These are phyloP conservation scores for Indicator indicator DNA, from an alignment of 2,113 vertebrate species.

Conservation along the genomic window DNA sequence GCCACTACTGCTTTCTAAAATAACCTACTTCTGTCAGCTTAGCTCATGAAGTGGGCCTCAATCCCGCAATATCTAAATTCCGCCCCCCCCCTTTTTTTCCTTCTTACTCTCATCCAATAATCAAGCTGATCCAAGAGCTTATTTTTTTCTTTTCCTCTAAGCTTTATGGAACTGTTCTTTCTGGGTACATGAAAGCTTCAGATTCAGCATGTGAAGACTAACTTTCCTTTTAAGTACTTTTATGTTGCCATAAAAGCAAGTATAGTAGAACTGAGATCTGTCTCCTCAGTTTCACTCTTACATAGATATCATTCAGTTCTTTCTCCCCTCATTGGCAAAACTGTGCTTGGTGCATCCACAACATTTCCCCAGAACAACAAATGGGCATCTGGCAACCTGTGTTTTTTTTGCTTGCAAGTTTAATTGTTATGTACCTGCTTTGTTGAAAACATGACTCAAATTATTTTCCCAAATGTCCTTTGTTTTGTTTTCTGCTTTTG, in stretches of 20 bases:
- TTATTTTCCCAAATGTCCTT: slow-evolving; percentile 47
- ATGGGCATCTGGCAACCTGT: slow-evolving; percentile 10
- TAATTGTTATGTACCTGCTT: background rate
- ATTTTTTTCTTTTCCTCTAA: background rate
- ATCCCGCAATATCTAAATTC: background rate
- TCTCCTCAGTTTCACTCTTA: background rate
- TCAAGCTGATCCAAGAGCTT: background rate
- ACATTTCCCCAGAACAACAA: background rate
- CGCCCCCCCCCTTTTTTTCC: background rate
- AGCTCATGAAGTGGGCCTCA: background rate
- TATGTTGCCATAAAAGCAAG: background rate
- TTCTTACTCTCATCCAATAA: background rate
- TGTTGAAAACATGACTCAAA: slow-evolving; percentile 14
- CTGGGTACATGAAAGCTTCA: background rate
- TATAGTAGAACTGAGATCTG: slow-evolving; percentile 27
- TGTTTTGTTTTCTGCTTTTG: slow-evolving; percentile 72
- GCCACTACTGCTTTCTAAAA: background rate
- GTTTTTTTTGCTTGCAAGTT: background rate
- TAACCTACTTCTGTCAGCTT: background rate
- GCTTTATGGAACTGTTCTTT: background rate
- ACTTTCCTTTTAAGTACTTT: background rate
- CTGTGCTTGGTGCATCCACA: background rate
- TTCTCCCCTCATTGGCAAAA: background rate
- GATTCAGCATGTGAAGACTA: background rate
- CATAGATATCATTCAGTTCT: background rate